Percentiles rank a stretch among this genome's conserved stretches.
Conservation (phyloP, 2,113 vertebrate genomes). For the Oreocharis arfaki region DNA sequence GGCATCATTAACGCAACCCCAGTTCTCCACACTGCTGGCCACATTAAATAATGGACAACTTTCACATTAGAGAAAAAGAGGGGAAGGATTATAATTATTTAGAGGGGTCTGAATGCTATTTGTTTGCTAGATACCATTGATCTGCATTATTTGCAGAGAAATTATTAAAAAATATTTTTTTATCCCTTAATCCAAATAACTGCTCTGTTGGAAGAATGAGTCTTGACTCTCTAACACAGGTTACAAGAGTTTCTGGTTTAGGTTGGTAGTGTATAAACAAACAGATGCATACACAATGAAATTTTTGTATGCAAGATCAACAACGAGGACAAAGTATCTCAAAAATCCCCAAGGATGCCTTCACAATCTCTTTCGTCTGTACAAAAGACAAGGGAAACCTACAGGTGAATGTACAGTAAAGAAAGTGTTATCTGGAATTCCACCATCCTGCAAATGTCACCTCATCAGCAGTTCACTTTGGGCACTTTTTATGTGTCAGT, state of each 20-base stretch:
- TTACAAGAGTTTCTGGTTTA: background rate
- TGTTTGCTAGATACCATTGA: background rate
- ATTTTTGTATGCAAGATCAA: background rate
- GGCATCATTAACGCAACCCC: constrained; percentile 56
- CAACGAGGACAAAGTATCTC: background rate
- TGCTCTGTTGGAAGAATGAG: background rate
- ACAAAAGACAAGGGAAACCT: background rate
- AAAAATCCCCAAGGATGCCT: background rate
- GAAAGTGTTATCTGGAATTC: background rate
- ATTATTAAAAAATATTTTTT: background rate
- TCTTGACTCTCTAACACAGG: background rate
- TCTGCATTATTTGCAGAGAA: background rate
- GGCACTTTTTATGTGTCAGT: background rate
- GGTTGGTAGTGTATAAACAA: background rate
- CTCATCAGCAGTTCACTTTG: background rate
- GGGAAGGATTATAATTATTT: background rate
- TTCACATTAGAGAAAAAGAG: background rate
- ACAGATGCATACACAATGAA: background rate
- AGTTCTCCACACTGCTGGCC: constrained; percentile 30
- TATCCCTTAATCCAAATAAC: background rate
- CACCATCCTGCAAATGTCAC: background rate
- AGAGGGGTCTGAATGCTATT: background rate
- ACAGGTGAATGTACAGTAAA: background rate
- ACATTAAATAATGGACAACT: constrained; percentile 46
- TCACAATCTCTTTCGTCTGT: background rate